Evolutionary conservation across 2,888 invertebrate genomes (phyloP), one percentile per base, ranked within the genome.

Genomic region (Hypomecis atomaria): DNA sequence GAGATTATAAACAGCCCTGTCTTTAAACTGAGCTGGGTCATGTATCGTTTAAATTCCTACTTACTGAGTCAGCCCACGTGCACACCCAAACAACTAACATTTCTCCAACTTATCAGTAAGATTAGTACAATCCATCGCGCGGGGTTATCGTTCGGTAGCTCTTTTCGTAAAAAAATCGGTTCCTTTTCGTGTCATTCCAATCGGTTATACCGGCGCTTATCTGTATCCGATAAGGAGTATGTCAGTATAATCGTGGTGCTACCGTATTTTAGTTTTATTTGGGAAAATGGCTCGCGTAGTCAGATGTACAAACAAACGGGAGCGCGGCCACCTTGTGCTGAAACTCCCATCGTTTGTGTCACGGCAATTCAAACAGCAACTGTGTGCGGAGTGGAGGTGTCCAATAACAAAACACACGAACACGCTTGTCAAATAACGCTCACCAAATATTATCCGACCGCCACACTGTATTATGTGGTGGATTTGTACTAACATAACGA

Each of bases 321-420:
- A 74, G 73, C 68, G 70, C 59, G 76, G 75, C 77, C 75, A 78
- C 79, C 77, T 77, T 70, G 74, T 83, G 83, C 83, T 82, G 83
- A 87, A 89, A 86, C 84, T 79, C 80, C 78, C 78, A 81, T 80
- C 79, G 78, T 76, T 77, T 78, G 78, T 82, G 85, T 84, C 84
- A 84, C 78, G 77, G 81, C 84, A 87, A 83, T 79, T 75, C 87
- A 89, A 90, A 90, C 80, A 88, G 84, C 83, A 83, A 87, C 79
- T 86, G 86, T 87, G 81, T 86, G 80, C 82, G 79, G 80, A 87
- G 87, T 86, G 78, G 85, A 88, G 88, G 91, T 92, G 89, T 90
- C 88, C 90, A 88, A 86, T 90, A 83, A 88, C 90, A 89, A 87
- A 89, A 84, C 88, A 86, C 83, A 89, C 86, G 87, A 87, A 88